Evolutionary conservation across 2,888 invertebrate genomes (phyloP), one percentile per base, ranked within the genome.

Genomic region (Poecilobothrus nobilitatus): DNA sequence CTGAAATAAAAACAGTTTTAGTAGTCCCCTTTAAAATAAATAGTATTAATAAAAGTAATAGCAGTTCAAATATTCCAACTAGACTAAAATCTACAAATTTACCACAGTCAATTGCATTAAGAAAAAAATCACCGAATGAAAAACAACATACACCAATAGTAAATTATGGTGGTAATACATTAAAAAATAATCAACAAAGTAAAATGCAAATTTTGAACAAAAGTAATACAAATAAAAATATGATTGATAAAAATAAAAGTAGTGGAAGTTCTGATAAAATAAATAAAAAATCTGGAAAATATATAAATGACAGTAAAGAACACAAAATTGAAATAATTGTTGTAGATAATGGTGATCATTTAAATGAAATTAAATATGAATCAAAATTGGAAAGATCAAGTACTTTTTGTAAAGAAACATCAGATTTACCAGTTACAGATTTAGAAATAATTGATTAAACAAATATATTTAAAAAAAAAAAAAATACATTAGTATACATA

Each of bases 361-460:
- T 76, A 70, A 70, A 70, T 22, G 70, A 68, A 63, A 68, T 65
- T 22, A 69, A 70, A 63, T 72, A 76, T 65, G 75, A 77, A 73
- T 77, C 79, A 44, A 81, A 82, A 73, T 74, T 82, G 70, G 82
- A 82, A 72, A 76, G 82, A 33, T 82, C 82, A n/a, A 82, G 81
- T 73, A 82, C 82, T 44, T 82, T 82, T 71, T 81, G 81, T 75
- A 82, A 82, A 72, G 82, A 82, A 68, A 76, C 76, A 68, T 74
- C 76, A 5, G 79, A 81, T 72, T 79, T 81, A 70, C 81, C 81
- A 68, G 71, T 77, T 18, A 76, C 78, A 67, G 81, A 81, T 67
- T 74, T 81, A 72, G 80, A 81, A 73, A 79, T 81, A 71, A 78
- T 81, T 70, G 81, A 81, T 75, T 81, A 78, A 69, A 20, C 61